Percentiles rank a stretch among this genome's conserved stretches.
phyloP scores from a whole-genome alignment of 2,797 vertebrate genomes.

The Cygnus olor region DNA sequence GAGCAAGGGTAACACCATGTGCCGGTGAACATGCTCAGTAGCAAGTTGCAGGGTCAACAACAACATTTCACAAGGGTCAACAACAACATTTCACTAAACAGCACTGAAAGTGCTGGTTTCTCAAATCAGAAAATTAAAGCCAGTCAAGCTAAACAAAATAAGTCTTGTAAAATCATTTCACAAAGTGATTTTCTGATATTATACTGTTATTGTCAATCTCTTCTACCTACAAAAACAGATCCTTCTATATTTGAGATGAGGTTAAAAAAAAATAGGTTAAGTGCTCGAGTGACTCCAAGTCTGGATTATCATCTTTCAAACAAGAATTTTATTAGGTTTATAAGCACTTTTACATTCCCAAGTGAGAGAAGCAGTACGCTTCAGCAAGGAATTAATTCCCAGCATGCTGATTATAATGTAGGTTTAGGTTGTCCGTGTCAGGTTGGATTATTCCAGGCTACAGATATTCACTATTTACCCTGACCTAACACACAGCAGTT shows the following conservation, averaged over 20 bases:
- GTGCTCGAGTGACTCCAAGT: neutral
- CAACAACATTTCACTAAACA: neutral
- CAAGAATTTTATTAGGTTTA: slow-evolving; percentile 15
- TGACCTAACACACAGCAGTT: neutral
- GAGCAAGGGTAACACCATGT: neutral
- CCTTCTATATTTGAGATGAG: neutral
- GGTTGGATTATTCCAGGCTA: neutral
- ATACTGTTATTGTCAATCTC: neutral
- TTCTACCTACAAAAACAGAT: neutral
- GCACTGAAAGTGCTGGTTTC: neutral
- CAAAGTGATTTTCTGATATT: neutral
- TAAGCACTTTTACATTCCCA: slow-evolving; percentile 24
- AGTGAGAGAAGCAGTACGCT: neutral
- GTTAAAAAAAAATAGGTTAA: neutral
- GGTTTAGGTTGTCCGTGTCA: neutral
- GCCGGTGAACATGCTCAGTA: neutral
- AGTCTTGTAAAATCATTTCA: neutral
- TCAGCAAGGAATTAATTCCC: slow-evolving; percentile 11
- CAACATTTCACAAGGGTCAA: neutral
- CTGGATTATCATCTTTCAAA: neutral
- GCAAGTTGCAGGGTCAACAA: neutral
- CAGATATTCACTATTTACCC: neutral
- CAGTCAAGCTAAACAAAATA: slow-evolving; percentile 4
- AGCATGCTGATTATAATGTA: neutral
- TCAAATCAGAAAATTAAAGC: slow-evolving; percentile 6